Evolutionary conservation across 2,888 invertebrate species (phyloP).

Genomic region (Unio delphinus): DNA sequence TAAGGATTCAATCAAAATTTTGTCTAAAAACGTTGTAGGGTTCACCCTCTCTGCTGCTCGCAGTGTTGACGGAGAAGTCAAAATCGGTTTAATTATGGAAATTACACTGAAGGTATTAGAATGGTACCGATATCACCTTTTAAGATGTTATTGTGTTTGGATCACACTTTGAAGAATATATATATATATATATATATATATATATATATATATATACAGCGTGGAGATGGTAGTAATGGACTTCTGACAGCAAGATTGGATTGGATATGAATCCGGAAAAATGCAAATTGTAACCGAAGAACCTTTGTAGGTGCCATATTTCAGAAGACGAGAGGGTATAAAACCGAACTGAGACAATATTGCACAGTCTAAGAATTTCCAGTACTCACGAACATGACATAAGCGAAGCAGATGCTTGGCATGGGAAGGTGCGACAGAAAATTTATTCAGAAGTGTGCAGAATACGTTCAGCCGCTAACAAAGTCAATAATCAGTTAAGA

Average conservation of each 20-base stretch:
- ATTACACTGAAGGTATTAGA: conserved; percentile 2
- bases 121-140: no score
- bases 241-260: conserved; percentile 5
- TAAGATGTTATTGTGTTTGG: no score
- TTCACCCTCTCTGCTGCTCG: no score
- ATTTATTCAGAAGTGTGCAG: conserved; percentile 12
- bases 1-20: no score
- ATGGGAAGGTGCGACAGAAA: conserved; percentile 18
- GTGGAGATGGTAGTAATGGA: conserved; percentile 11
- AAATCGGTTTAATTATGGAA: conserved; percentile 10
- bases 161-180: conserved; percentile 5
- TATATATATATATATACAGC: conserved; percentile 5
- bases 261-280: conserved; percentile 14
- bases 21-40: no score
- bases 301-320: conserved; percentile 14
- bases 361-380: conserved; percentile 21
- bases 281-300: conserved; percentile 17
- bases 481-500: conserved; percentile 22
- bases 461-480: conserved; percentile 8
- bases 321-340: conserved; percentile 16
- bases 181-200: no score
- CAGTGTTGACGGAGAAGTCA: conserved; percentile 8
- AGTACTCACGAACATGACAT: conserved; percentile 5
- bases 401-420: conserved; percentile 22
- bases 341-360: conserved; percentile 20